phyloP scores from a whole-genome alignment of 2,888 invertebrate species.

The Pterostichus niger region DNA sequence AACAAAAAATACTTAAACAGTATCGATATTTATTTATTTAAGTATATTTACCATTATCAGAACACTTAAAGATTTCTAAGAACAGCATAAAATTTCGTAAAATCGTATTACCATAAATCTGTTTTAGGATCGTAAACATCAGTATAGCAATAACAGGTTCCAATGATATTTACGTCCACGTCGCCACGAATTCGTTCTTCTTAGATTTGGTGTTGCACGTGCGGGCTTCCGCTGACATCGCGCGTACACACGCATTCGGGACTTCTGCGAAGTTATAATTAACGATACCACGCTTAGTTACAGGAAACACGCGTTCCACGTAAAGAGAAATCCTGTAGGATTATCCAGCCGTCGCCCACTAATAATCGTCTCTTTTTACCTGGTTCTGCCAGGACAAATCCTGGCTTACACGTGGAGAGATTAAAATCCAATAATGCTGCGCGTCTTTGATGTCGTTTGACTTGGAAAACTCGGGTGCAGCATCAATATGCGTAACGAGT shows the following conservation, averaged over 20 bases:
- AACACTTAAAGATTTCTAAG: not conserved
- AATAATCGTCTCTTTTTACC: constrained; percentile 60
- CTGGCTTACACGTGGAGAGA: constrained; percentile 34
- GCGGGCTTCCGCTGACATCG: constrained; percentile 12
- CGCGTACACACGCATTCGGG: constrained; percentile 3
- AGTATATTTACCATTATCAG: too few species aligned
- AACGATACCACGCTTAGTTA: constrained; percentile 58
- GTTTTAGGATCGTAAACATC: constrained; percentile 4
- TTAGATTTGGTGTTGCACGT: constrained; percentile 8
- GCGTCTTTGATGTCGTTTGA: constrained; percentile 47
- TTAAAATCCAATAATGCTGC: constrained; percentile 58
- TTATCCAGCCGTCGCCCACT: constrained; percentile 41
- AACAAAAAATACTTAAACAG: too few species aligned
- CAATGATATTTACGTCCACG: constrained; percentile 15
- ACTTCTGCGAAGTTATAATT: constrained; percentile 58
- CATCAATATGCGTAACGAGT: not conserved
- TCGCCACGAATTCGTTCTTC: not conserved
- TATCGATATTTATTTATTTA: too few species aligned
- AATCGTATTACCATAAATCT: constrained; percentile 4
- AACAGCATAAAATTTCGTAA: not conserved
- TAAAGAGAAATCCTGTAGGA: constrained; percentile 55
- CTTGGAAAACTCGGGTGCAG: not conserved
- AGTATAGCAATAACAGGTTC: not conserved
- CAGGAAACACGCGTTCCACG: constrained; percentile 54
- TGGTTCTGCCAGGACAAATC: constrained; percentile 38